Conservation (phyloP, 2,888 invertebrate species). For the Drosophila mulleri region DNA sequence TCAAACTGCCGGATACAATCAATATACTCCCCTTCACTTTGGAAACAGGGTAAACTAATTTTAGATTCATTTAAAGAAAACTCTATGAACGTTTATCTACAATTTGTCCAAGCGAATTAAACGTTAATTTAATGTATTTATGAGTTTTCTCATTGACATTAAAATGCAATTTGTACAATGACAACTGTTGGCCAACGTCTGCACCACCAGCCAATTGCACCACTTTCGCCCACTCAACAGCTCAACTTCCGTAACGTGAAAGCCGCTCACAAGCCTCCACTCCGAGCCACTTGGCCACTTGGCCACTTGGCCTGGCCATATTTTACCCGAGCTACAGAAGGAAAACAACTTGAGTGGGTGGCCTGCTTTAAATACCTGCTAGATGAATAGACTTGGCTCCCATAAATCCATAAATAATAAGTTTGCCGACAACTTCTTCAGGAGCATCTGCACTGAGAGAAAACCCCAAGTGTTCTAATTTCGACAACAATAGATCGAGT, state of each 20-base stretch:
- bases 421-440: conserved; percentile 34
- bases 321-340: conserved; percentile 49
- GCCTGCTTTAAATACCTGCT: conserved; percentile 55
- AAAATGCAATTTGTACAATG: conserved; percentile 60
- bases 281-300: conserved; percentile 36
- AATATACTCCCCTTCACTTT: conserved; percentile 1
- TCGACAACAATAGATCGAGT: neutral
- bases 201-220: conserved; percentile 51
- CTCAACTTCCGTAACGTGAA: conserved; percentile 43
- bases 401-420: conserved; percentile 64
- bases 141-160: conserved; percentile 26
- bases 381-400: conserved; percentile 50
- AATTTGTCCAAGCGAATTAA: conserved; percentile 14
- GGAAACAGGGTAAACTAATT: conserved; percentile 2
- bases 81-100: neutral
- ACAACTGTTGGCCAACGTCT: conserved; percentile 33
- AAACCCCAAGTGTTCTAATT: neutral
- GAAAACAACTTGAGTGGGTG: conserved; percentile 45
- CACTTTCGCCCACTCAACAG: conserved; percentile 68
- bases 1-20: neutral
- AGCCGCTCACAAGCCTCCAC: conserved; percentile 20
- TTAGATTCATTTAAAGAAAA: conserved; percentile 8
- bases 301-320: conserved; percentile 53
- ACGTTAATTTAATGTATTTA: conserved; percentile 22
- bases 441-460: conserved; percentile 13